These are phyloP conservation scores for Paradisaea rubra DNA, from an alignment of 2,113 vertebrate species.

Conservation along the genomic window DNA sequence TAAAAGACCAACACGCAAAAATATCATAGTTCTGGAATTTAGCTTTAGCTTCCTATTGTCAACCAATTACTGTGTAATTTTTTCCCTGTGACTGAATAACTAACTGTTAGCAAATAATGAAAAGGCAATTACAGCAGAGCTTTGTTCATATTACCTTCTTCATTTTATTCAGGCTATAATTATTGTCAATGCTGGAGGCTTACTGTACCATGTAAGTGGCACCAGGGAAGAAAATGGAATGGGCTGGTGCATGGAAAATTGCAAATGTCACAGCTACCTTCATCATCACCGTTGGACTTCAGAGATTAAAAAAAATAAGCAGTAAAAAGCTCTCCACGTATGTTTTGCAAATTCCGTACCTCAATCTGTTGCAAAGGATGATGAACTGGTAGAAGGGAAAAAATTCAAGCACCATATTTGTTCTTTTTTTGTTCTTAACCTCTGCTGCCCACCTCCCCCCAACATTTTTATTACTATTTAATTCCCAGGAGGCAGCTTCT, in stretches of 20 bases:
- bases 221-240: slow-evolving; percentile 94
- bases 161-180: slow-evolving; percentile 96
- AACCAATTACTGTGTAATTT: slow-evolving; percentile 99
- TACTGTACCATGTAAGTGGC: slow-evolving; percentile 97
- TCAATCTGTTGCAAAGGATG: slow-evolving; percentile 75
- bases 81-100: slow-evolving; percentile 96
- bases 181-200: slow-evolving; percentile 97
- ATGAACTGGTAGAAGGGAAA: slow-evolving; percentile 46
- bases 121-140: slow-evolving; percentile 98
- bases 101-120: slow-evolving; percentile 99
- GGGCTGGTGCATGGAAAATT: slow-evolving; percentile 98
- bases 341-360: slow-evolving; percentile 79
- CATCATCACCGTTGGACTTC: slow-evolving; percentile 87
- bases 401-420: slow-evolving; percentile 64
- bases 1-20: slow-evolving; percentile 85
- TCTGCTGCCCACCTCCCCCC: background rate
- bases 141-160: slow-evolving; percentile 97
- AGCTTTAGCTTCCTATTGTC: slow-evolving; percentile 93
- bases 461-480: slow-evolving; percentile 21
- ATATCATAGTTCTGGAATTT: slow-evolving; percentile 90
- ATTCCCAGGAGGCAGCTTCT: slow-evolving; percentile 73
- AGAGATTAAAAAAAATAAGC: slow-evolving; percentile 71
- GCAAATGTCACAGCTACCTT: slow-evolving; percentile 98
- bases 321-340: slow-evolving; percentile 70
- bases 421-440: slow-evolving; percentile 31